Conservation (phyloP, 2,797 vertebrate species). For the Pempheris klunzingeri region DNA sequence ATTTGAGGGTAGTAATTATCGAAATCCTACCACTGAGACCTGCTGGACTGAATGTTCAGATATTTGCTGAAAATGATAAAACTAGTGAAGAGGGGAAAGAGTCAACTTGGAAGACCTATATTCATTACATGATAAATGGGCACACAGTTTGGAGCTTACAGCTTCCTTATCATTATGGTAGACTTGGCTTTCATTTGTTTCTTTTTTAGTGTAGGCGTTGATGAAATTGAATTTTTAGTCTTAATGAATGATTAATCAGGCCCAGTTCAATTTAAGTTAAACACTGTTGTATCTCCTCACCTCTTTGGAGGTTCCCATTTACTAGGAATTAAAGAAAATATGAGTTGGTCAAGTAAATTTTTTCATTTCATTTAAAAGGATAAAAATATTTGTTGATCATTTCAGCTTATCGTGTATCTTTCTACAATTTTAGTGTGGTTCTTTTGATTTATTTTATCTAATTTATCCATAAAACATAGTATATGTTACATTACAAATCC, state of each 20-base stretch:
- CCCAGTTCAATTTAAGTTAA: background rate
- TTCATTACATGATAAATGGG: background rate
- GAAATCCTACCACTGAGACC: constrained; percentile 1
- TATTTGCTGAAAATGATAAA: constrained; percentile 12
- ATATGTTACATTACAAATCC: background rate
- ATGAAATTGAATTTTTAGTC: background rate
- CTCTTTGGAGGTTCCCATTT: background rate
- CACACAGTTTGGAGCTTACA: background rate
- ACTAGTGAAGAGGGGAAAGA: too few relatives aligned
- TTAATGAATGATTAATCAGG: background rate
- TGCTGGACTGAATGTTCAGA: background rate
- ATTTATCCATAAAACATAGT: background rate
- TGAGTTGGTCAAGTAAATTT: background rate
- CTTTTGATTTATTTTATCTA: too few relatives aligned
- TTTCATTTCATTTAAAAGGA: background rate
- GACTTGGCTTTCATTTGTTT: background rate
- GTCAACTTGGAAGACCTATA: too few relatives aligned
- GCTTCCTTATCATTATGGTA: background rate
- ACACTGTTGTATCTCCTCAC: background rate
- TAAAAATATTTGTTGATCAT: background rate
- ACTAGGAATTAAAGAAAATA: background rate
- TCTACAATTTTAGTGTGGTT: too few relatives aligned
- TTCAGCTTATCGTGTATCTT: background rate
- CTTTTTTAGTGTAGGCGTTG: background rate
- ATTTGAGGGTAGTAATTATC: background rate